phyloP scores from a whole-genome alignment of 2,797 vertebrate species.

The Parauchenoglanis ngamensis region DNA sequence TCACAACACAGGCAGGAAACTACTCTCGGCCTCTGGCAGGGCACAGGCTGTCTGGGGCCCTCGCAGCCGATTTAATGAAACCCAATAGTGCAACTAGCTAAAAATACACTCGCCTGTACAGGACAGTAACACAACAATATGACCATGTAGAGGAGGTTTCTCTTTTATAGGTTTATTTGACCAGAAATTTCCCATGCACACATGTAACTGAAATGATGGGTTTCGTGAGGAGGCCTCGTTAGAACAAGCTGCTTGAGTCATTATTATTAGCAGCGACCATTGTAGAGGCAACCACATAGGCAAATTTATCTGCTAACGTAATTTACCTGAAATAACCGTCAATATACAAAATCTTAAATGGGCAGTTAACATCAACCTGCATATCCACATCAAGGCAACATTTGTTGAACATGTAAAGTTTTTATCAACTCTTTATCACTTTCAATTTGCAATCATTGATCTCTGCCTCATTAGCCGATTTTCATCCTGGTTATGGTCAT shows the following conservation, averaged over 20 bases:
- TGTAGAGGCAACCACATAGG: constrained; percentile 1
- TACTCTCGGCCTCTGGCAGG: constrained; percentile 58
- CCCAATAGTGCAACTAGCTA: constrained; percentile 69
- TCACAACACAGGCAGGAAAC: constrained; percentile 76
- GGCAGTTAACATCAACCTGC: neutral
- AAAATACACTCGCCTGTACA: constrained; percentile 73
- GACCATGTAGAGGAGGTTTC: constrained; percentile 5
- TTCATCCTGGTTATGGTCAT: neutral
- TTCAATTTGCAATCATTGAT: neutral
- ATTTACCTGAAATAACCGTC: neutral
- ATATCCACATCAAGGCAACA: neutral
- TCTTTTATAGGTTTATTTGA: constrained; percentile 33
- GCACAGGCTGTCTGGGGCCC: constrained; percentile 56
- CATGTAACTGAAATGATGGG: neutral
- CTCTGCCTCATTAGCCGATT: neutral
- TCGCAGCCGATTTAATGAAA: constrained; percentile 68
- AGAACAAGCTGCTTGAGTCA: neutral
- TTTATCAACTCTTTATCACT: neutral
- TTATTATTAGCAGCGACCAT: neutral
- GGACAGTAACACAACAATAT: constrained; percentile 61
- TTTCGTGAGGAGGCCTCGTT: neutral
- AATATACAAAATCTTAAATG: neutral
- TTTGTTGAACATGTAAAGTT: neutral
- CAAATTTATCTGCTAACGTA: constrained; percentile 25
- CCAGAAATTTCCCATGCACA: constrained; percentile 9